Conservation (phyloP, 2,888 invertebrate species). For the Metalampra italica region DNA sequence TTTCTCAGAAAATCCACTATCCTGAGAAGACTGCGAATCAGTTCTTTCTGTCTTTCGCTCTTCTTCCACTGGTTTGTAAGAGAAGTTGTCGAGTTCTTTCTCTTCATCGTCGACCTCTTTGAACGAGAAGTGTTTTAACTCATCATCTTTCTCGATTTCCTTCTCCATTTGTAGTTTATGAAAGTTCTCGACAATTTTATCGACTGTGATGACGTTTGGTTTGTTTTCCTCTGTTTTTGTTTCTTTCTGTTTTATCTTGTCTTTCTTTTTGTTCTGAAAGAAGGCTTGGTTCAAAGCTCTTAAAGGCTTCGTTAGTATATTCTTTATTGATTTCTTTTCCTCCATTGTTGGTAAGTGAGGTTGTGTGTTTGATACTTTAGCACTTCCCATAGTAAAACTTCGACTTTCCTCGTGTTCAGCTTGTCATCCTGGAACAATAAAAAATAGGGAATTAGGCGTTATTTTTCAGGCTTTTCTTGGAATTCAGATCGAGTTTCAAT, state of each 20-base stretch:
- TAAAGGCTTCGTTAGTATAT: constrained; percentile 19
- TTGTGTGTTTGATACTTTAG: constrained; percentile 32
- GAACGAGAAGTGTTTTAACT: constrained; percentile 42
- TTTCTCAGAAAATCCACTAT: constrained; percentile 57
- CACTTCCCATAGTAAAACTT: constrained; percentile 46
- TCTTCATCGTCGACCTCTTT: constrained; percentile 8
- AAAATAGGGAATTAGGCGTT: not conserved
- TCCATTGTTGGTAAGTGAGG: constrained; percentile 44
- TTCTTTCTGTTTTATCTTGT: constrained; percentile 5
- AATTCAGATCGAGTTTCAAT: not conserved
- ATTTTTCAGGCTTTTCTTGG: not conserved
- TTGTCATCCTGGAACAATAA: constrained; percentile 22
- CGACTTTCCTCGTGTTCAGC: constrained; percentile 5
- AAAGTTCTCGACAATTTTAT: constrained; percentile 35
- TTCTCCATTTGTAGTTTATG: constrained; percentile 30
- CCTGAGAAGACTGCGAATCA: constrained; percentile 55
- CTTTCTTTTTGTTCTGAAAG: constrained; percentile 20
- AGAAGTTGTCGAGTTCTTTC: constrained; percentile 6
- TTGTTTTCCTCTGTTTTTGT: constrained; percentile 9
- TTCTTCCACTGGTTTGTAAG: constrained; percentile 37
- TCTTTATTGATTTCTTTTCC: constrained; percentile 41
- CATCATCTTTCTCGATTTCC: constrained; percentile 30
- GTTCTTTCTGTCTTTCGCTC: constrained; percentile 36
- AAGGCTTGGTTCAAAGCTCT: constrained; percentile 24
- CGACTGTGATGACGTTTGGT: constrained; percentile 23